A percentile compares a stretch with the other conserved stretches of the same genome.
These are phyloP conservation scores for Pangasianodon hypophthalmus DNA, from an alignment of 2,113 vertebrate species.

Conservation along the genomic window DNA sequence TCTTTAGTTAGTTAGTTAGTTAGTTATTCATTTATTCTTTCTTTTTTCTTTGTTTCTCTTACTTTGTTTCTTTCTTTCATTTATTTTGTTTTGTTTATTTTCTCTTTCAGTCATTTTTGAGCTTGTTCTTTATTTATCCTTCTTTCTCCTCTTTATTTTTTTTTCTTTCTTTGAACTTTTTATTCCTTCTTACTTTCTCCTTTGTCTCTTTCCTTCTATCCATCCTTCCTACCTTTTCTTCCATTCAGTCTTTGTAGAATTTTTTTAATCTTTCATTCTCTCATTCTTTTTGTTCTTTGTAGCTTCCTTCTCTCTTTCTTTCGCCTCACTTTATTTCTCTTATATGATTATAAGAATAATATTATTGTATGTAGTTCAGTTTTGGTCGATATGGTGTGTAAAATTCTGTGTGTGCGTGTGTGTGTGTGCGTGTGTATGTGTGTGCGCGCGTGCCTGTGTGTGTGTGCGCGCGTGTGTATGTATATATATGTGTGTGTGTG, in stretches of 20 bases:
- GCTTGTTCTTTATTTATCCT: not conserved
- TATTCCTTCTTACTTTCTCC: not conserved
- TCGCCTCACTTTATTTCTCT: not conserved
- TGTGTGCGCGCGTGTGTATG: slow-evolving; percentile 20
- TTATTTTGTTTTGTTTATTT: too few species aligned
- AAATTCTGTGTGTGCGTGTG: not conserved
- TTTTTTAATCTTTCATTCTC: not conserved
- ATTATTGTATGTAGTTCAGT: not conserved
- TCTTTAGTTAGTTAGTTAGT: too few species aligned
- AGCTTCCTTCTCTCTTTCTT: not conserved
- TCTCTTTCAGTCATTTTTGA: not conserved
- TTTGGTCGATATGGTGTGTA: not conserved
- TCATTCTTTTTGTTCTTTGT: not conserved
- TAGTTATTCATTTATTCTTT: not conserved
- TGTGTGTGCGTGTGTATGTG: slow-evolving; percentile 16
- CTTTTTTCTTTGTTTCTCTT: not conserved
- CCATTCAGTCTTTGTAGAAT: not conserved
- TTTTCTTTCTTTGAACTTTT: not conserved
- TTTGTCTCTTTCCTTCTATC: not conserved
- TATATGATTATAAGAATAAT: not conserved
- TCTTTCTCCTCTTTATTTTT: not conserved
- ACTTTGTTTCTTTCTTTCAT: not conserved
- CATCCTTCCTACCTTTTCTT: not conserved
- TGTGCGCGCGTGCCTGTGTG: slow-evolving; percentile 20
- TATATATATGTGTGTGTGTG: slow-evolving; percentile 14